Base-by-base conservation (phyloP, 2,113 vertebrate genomes). In the Tinamus guttatus region DNA sequence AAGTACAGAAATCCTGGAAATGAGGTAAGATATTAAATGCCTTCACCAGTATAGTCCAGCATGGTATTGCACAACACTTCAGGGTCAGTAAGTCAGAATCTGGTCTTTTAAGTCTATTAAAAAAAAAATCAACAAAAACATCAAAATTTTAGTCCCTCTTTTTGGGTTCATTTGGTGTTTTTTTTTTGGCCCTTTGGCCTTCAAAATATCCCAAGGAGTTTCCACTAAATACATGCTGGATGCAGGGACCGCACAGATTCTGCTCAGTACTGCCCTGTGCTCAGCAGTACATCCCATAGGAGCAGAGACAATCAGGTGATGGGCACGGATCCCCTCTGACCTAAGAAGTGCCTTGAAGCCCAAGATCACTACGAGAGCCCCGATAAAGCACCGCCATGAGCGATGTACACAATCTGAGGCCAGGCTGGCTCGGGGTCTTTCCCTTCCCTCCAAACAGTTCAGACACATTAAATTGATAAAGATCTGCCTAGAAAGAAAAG, bases 11-110 rank as follows among this genome's bases (percentile, higher is more conserved):
- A 54, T 64, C 36, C 27, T 36, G 77, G 73, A 78, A 92, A 67
- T 27, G 76, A 82, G 73, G 64, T 60, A n/a, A 27, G 43, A 14
- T 64, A 40, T 59, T 76, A 17, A 45, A 54, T 49, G 30, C 13
- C 56, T 81, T 67, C 54, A 16, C 12, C 3, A 16, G 36, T 2
- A 11, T 10, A 64, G 40, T 2, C 34, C 5, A 3, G 34, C 12
- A 32, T 49, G 27, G 34, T 2, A 0, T n/a, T 0, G 0, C 0
- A 1, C 6, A 14, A 32, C 40, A 47, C 40, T 2, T n/a, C 1
- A 15, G 17, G 7, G 73, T 73, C 24, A 54, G 45, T 40, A 70
- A 92, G 27, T 0, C 1, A 56, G 41, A 38, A 32, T 54, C 51
- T 52, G 51, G n/a, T 52, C 34, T 60, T 27, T 77, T 5, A 32